These are phyloP conservation scores for Hydractinia echinata DNA, from an alignment of 30 jellyfish, hydroid and myxozoan species.

Conservation along the genomic window DNA sequence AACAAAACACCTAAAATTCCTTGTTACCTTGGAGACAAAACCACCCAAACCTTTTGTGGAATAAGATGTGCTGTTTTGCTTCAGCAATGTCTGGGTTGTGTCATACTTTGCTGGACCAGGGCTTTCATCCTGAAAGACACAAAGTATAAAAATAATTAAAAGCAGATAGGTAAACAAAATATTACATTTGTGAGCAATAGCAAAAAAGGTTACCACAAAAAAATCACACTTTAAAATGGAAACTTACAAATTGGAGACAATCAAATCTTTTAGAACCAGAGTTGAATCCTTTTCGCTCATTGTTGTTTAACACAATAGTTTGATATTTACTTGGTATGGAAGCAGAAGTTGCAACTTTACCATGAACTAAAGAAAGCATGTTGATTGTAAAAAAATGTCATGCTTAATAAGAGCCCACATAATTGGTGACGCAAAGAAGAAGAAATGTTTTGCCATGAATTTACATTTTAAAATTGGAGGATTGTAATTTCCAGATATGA, in stretches of 20 bases:
- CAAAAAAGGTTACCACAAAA: background rate
- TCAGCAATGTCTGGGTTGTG: slow-evolving; percentile 9
- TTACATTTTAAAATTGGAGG: too few species aligned
- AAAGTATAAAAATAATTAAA: too few species aligned
- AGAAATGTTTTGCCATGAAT: too few species aligned
- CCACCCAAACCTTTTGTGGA: slow-evolving; percentile 87
- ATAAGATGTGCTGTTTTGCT: slow-evolving; percentile 37
- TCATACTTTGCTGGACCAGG: slow-evolving; percentile 86
- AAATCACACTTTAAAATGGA: background rate
- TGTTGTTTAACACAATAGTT: slow-evolving; percentile 56
- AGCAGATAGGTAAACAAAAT: background rate
- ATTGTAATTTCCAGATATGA: too few species aligned
- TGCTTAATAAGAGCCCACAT: background rate
- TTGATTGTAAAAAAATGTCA: background rate
- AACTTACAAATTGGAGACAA: slow-evolving; percentile 17
- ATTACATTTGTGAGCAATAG: background rate
- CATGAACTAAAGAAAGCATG: slow-evolving; percentile 44
- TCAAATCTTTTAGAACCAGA: slow-evolving; percentile 65
- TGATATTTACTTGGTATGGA: slow-evolving; percentile 83
- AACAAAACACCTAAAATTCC: too few species aligned
- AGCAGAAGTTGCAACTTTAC: slow-evolving; percentile 55
- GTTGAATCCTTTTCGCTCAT: slow-evolving; percentile 76
- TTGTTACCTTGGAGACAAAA: slow-evolving; percentile 69
- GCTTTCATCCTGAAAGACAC: slow-evolving; percentile 52
- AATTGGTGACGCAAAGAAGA: too few species aligned